Conservation (phyloP, 1,140 invertebrate species). For the Drosophila tani region DNA sequence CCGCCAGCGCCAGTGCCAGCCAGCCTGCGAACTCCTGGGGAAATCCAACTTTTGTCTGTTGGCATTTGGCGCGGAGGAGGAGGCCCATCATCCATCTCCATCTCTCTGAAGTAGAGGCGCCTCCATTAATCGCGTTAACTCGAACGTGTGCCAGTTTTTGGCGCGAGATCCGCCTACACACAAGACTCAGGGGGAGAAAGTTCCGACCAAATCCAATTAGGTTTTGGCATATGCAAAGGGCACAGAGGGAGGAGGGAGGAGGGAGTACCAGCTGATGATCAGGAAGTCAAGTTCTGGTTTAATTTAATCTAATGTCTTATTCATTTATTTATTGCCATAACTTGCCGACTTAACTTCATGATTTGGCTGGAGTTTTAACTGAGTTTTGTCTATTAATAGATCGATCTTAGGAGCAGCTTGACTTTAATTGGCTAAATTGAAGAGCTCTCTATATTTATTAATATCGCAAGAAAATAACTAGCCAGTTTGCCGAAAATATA, state of each 20-base stretch:
- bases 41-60: slow-evolving; percentile 41
- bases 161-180: slow-evolving; percentile 7
- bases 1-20: background rate
- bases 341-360: background rate
- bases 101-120: slow-evolving; percentile 23
- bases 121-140: slow-evolving; percentile 69
- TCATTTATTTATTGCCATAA: slow-evolving; percentile 1
- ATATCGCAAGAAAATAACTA: slow-evolving; percentile 2
- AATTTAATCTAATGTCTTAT: slow-evolving; percentile 12
- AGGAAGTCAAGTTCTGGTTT: slow-evolving; percentile 8
- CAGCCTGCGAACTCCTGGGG: slow-evolving; percentile 17
- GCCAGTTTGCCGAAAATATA: slow-evolving; percentile 5
- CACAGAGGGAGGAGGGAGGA: background rate
- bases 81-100: background rate
- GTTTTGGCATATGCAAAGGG: slow-evolving; percentile 12
- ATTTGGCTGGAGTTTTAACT: background rate
- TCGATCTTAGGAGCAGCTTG: background rate
- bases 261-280: slow-evolving; percentile 4
- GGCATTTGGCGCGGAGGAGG: slow-evolving; percentile 1
- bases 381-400: too few species aligned
- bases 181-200: slow-evolving; percentile 9
- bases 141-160: slow-evolving; percentile 47
- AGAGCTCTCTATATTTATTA: background rate
- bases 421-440: background rate
- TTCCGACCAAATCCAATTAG: slow-evolving; percentile 40